Conservation (phyloP, 2,888 invertebrate genomes). For the Eupithecia subfuscata region DNA sequence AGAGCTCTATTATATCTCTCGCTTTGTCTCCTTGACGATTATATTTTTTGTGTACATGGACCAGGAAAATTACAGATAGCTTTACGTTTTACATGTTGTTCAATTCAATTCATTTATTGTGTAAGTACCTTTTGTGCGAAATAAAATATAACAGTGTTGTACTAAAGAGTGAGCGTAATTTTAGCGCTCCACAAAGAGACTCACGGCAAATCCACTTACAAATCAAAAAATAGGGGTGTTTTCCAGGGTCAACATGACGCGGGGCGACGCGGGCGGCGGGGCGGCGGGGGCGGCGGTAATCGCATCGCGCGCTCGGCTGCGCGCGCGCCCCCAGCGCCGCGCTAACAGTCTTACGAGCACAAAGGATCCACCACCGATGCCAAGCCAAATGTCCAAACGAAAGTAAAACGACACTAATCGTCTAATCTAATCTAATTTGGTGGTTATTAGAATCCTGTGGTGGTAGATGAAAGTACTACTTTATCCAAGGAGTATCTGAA, state of each 20-base stretch:
- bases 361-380: slow-evolving; percentile 76
- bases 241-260: slow-evolving; percentile 15
- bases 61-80: too few species aligned
- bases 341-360: slow-evolving; percentile 79
- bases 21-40: not conserved
- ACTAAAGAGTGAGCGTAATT: slow-evolving; percentile 40
- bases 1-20: not conserved
- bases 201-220: slow-evolving; percentile 64
- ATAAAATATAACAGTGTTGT: not conserved
- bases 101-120: not conserved
- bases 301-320: slow-evolving; percentile 72
- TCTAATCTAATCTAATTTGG: slow-evolving; percentile 16
- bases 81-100: not conserved
- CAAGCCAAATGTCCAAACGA: slow-evolving; percentile 75
- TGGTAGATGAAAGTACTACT: not conserved
- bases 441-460: not conserved
- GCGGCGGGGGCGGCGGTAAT: slow-evolving; percentile 58
- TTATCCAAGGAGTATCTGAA: not conserved
- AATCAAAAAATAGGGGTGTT: slow-evolving; percentile 58
- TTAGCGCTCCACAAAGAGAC: slow-evolving; percentile 48
- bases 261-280: slow-evolving; percentile 40
- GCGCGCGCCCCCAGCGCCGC: slow-evolving; percentile 76
- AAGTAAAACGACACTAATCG: slow-evolving; percentile 24
- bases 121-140: not conserved
- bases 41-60: not conserved